Evolutionary conservation across 92 coral and sea anemone genomes (phyloP), one percentile per base, ranked within the genome.

Genomic region (Heliopora coerulea): DNA sequence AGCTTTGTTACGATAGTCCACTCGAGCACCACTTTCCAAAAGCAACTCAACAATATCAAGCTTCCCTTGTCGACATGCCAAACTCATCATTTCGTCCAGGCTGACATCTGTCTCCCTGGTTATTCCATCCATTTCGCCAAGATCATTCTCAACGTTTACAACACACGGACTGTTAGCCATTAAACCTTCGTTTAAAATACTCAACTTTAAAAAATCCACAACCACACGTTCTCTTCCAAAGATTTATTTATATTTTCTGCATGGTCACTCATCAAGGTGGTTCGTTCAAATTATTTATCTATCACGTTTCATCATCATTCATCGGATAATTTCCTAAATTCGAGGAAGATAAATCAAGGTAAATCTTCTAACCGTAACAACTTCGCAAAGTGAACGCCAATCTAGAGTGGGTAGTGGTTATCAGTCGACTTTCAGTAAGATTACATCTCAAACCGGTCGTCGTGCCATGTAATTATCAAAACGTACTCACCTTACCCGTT

Each of bases 71-170:
- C 98, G 96, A 87, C 98, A 93, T 14, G 98, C 98, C 30, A 93
- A 79, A 75, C 98, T 93, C 98, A 93, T 93, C 98, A 93, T 93
- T 74, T 93, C 98, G 59, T 93, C 98, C 86, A 93, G 79, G 67
- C 98, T 93, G 49, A 93, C 98, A 78, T 93, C 98, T 72, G 98
- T 96, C 59, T 93, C 98, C 49, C 77, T 70, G 8, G 77, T 50
- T 27, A 70, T 52, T 8, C 58, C 58, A 19, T 70, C 77, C 77
- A 70, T 70, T 52, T 70, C 77, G 33, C 46, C 12, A 54, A 70
- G 44, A 35, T 70, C 77, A 37, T 40, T 32, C 13, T 70, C 77
- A 12, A 62, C 77, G 25, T 52, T 70, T 63, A 70, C n/a, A 10
- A 23, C 63, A 52, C 30, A 19, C 23, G 30, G 49, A 56, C 77